These are phyloP conservation scores for Oryzias celebensis DNA, from an alignment of 2,113 vertebrate genomes.

Conservation along the genomic window DNA sequence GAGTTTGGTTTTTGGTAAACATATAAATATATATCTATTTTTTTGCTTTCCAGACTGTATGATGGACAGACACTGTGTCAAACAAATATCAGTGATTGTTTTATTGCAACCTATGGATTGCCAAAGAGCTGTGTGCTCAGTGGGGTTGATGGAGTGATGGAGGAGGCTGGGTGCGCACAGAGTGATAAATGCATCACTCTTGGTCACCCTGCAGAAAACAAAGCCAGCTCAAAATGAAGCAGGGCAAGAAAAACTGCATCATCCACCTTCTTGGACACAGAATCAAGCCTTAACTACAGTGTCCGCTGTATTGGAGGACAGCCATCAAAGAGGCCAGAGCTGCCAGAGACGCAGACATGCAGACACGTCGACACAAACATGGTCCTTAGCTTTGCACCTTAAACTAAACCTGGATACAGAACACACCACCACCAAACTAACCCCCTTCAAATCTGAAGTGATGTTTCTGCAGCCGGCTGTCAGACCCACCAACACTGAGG, in stretches of 20 bases:
- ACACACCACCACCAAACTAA: background rate
- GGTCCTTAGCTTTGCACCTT: background rate
- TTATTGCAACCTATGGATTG: slow-evolving; percentile 84
- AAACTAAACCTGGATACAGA: background rate
- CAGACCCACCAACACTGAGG: background rate
- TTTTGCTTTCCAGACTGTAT: slow-evolving; percentile 72
- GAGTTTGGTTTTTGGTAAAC: slow-evolving; percentile 72
- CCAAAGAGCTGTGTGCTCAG: slow-evolving; percentile 66
- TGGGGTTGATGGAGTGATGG: slow-evolving; percentile 41
- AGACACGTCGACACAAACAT: slow-evolving; percentile 16
- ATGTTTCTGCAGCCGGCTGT: background rate
- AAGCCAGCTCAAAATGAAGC: slow-evolving; percentile 33
- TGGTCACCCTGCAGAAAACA: slow-evolving; percentile 18
- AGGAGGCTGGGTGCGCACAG: slow-evolving; percentile 21
- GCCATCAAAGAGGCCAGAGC: slow-evolving; percentile 88
- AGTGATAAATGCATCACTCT: slow-evolving; percentile 19
- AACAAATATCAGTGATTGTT: slow-evolving; percentile 68
- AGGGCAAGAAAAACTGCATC: slow-evolving; percentile 35
- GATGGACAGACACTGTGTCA: slow-evolving; percentile 73
- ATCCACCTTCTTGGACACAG: slow-evolving; percentile 80
- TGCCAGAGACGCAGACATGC: slow-evolving; percentile 70
- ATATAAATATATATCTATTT: slow-evolving; percentile 73
- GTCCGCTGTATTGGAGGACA: slow-evolving; percentile 86
- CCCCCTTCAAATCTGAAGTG: background rate
- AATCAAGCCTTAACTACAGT: slow-evolving; percentile 90